These are phyloP conservation scores for Amphiprion percula DNA, from an alignment of 2,113 vertebrate genomes.

Conservation along the genomic window DNA sequence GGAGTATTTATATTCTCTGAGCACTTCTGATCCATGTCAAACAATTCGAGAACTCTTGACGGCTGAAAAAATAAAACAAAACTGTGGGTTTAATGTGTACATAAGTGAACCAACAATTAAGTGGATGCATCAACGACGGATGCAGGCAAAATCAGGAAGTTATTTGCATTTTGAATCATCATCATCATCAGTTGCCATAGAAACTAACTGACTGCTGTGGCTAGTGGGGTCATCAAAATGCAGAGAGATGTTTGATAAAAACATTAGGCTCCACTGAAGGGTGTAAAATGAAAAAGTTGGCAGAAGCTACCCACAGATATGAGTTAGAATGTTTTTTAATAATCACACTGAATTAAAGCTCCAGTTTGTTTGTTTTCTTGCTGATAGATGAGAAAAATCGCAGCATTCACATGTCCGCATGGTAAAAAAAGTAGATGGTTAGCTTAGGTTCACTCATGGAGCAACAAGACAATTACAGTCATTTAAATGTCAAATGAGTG, in stretches of 20 bases:
- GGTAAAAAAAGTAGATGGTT: too few species aligned
- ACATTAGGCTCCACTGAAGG: not conserved
- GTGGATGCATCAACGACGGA: constrained; percentile 31
- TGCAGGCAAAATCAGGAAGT: constrained; percentile 17
- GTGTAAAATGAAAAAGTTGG: constrained; percentile 2
- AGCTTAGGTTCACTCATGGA: too few species aligned
- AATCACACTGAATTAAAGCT: not conserved
- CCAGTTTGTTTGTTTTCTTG: not conserved
- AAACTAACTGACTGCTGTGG: constrained; percentile 27
- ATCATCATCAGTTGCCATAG: constrained; percentile 38
- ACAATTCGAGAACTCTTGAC: constrained; percentile 41
- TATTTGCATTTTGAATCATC: constrained; percentile 28
- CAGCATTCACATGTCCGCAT: too few species aligned
- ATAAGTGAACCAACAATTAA: constrained; percentile 56
- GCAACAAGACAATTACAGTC: too few species aligned
- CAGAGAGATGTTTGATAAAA: constrained; percentile 17
- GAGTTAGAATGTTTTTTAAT: not conserved
- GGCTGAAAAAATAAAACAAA: constrained; percentile 42
- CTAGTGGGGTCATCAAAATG: constrained; percentile 4
- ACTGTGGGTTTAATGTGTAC: constrained; percentile 18
- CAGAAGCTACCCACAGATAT: not conserved
- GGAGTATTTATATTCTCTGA: not conserved
- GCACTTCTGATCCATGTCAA: constrained; percentile 39
- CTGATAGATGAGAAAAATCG: too few species aligned
- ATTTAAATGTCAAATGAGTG: too few species aligned